Conservation (phyloP, 1,140 invertebrate species). For the Alviniconcha marisindica region DNA sequence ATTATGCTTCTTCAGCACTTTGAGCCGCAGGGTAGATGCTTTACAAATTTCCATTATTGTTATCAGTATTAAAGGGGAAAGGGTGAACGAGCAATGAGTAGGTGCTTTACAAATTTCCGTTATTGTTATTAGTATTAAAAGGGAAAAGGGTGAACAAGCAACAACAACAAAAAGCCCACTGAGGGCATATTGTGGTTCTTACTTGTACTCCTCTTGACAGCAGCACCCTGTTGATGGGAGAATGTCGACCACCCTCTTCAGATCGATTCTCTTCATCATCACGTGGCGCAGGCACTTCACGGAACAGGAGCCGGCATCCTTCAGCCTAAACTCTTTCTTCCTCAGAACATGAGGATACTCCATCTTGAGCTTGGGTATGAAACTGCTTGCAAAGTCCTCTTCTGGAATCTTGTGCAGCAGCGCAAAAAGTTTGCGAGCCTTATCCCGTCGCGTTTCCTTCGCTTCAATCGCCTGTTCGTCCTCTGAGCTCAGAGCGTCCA, state of each 20-base stretch:
- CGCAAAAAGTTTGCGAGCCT: background rate
- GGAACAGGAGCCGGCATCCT: background rate
- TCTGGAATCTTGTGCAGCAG: background rate
- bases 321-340: background rate
- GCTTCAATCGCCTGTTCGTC: background rate
- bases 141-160: too few relatives aligned
- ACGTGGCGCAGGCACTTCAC: background rate
- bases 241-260: background rate
- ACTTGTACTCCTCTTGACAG: background rate
- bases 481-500: background rate
- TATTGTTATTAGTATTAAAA: too few relatives aligned
- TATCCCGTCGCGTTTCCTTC: background rate
- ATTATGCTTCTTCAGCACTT: too few relatives aligned
- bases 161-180: too few relatives aligned
- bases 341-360: background rate
- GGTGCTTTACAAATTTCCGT: too few relatives aligned
- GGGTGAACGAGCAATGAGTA: too few relatives aligned
- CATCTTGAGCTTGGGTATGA: background rate
- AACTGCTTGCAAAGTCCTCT: background rate
- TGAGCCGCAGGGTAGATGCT: too few relatives aligned
- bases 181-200: too few relatives aligned
- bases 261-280: background rate
- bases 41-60: too few relatives aligned
- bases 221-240: background rate
- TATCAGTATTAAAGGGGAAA: too few relatives aligned